Conservation (phyloP, 2,113 vertebrate species). For the Osmerus mordax region DNA sequence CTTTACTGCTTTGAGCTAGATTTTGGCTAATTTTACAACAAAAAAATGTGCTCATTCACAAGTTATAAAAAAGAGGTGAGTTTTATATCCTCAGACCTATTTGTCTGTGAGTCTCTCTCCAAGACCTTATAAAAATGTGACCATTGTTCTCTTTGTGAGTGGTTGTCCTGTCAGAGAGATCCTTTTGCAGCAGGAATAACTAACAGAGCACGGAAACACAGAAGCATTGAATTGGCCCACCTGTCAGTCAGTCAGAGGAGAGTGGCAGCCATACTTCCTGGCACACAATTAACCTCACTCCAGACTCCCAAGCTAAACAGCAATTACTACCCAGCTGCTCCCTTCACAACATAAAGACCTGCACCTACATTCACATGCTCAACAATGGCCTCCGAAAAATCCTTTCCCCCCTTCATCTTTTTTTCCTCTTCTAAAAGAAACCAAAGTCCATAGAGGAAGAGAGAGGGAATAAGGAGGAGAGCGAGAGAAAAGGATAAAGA, state of each 20-base stretch:
- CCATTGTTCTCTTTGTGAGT: slow-evolving; percentile 17
- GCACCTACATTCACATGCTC: slow-evolving; percentile 27
- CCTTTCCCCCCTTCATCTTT: slow-evolving; percentile 30
- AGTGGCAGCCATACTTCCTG: slow-evolving; percentile 33
- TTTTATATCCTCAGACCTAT: too few relatives aligned
- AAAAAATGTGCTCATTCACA: background rate
- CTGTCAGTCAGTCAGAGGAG: slow-evolving; percentile 33
- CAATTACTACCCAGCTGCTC: slow-evolving; percentile 27
- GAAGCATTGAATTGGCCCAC: slow-evolving; percentile 8
- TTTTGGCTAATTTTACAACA: background rate
- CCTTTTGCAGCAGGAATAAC: slow-evolving; percentile 1
- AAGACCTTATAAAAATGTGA: too few relatives aligned
- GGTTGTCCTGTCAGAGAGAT: slow-evolving; percentile 1
- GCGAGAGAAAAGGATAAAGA: slow-evolving; percentile 1
- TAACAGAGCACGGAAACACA: slow-evolving; percentile 5
- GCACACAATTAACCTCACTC: slow-evolving; percentile 40
- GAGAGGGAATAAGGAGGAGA: slow-evolving; percentile 28
- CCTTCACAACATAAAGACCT: slow-evolving; percentile 21
- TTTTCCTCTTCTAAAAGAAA: slow-evolving; percentile 6
- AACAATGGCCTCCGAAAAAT: slow-evolving; percentile 28
- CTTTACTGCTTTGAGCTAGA: background rate
- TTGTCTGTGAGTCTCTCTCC: too few relatives aligned
- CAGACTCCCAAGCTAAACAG: slow-evolving; percentile 21
- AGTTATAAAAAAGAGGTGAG: background rate
- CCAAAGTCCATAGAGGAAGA: slow-evolving; percentile 20